Evolutionary conservation across 1,140 invertebrate genomes (phyloP), one percentile per base, ranked within the genome.

Genomic region (Leptinotarsa lineolata): DNA sequence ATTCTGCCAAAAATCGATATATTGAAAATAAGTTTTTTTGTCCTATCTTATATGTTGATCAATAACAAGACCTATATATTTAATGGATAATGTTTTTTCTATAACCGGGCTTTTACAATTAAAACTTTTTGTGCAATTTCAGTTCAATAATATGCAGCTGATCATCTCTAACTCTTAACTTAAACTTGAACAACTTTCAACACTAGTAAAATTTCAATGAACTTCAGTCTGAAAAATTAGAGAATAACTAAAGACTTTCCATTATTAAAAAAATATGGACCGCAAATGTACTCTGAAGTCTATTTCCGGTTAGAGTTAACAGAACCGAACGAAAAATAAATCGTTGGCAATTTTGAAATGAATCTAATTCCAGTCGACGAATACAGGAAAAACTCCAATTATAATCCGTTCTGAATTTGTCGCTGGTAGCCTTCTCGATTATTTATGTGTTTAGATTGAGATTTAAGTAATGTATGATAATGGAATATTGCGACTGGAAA

Each of bases 371-470:
- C 30, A 63, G 58, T 63, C 69, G 58, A 63, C 69, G 58, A 30
- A 61, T 63, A 61, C 69, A 21, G 58, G 58, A 73, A 68, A 73
- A 73, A 73, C 64, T 73, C 65, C 72, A 73, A 73, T 73, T 73
- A 73, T 73, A 65, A 68, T 48, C 39, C 58, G 72, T 73, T 67
- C 48, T 18, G 64, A 73, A 71, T 74, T 74, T 74, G 68, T 70
- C 73, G 73, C 73, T 46, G 69, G 68, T 54, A 22, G 68, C 69
- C 68, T 63, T 61, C 58, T 75, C 24, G 72, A 76, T 72, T 77
- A 77, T 77, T 77, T 77, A 77, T 77, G 76, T 74, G 76, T 74
- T 77, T 74, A 77, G 76, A 77, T 77, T 76, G 75, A 72, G 69
- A 71, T 74, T 72, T 77, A 76, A 76, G 75, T 76, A 76, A 76